These are phyloP conservation scores for Dysmachus trigonus DNA, from an alignment of 2,888 invertebrate species.

Conservation along the genomic window DNA sequence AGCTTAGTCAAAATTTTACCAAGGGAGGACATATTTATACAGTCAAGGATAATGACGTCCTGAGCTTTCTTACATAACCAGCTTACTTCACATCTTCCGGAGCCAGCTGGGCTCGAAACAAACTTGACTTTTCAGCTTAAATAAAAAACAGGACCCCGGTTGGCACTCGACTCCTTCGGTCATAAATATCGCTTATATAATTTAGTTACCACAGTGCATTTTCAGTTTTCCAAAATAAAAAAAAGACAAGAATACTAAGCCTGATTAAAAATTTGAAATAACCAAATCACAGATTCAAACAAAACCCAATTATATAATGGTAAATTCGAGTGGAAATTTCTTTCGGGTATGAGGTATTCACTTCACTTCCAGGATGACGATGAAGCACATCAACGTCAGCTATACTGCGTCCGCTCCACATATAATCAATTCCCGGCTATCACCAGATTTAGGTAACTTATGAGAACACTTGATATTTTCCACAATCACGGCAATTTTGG, in stretches of 20 bases:
- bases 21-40: constrained; percentile 5
- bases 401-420: not conserved
- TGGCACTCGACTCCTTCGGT: not conserved
- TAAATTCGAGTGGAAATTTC: not conserved
- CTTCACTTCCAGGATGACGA: not conserved
- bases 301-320: constrained; percentile 4
- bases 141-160: not conserved
- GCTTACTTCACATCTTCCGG: not conserved
- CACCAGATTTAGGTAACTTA: not conserved
- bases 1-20: not conserved
- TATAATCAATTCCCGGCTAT: not conserved
- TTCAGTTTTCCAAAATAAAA: not conserved
- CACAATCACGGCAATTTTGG: not conserved
- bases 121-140: not conserved
- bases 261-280: not conserved
- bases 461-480: constrained; percentile 1
- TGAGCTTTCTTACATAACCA: constrained; percentile 14
- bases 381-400: not conserved
- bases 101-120: not conserved
- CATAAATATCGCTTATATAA: not conserved
- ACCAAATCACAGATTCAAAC: constrained; percentile 6
- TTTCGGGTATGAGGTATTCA: not conserved
- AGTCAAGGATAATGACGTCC: constrained; percentile 29
- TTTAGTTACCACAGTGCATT: not conserved
- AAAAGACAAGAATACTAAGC: not conserved